Evolutionary conservation across 2,113 vertebrate genomes (phyloP).

Genomic region (Collichthys lucidus): DNA sequence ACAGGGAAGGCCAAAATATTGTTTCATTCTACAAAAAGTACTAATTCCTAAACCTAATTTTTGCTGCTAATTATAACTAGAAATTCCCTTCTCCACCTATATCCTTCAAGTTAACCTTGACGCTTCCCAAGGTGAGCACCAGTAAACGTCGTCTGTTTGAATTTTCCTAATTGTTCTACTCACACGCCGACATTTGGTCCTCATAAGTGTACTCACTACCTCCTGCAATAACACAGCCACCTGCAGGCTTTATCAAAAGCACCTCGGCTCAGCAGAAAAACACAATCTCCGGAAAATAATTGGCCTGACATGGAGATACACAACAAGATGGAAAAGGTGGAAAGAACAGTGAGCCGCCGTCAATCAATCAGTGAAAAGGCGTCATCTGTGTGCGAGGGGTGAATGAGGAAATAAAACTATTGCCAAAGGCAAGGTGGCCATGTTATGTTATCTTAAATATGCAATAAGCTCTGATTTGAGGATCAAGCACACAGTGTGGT

Average conservation of each 20-base stretch:
- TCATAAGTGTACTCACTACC: conserved; percentile 1
- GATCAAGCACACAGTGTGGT: conserved; percentile 19
- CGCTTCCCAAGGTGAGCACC: neutral
- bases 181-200: conserved; percentile 1
- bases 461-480: conserved; percentile 23
- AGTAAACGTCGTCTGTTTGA: conserved; percentile 9
- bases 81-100: neutral
- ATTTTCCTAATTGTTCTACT: conserved; percentile 11
- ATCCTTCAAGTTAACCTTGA: conserved; percentile 7
- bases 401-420: conserved; percentile 45
- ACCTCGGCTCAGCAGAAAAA: conserved; percentile 53
- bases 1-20: neutral
- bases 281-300: conserved; percentile 57
- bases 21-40: neutral
- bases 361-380: conserved; percentile 63
- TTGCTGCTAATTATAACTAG: neutral
- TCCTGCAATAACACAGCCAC: conserved; percentile 16
- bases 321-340: conserved; percentile 48
- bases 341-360: conserved; percentile 39
- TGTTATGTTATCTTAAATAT: conserved; percentile 38
- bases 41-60: neutral
- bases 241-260: conserved; percentile 47
- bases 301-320: conserved; percentile 55
- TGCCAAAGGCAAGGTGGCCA: conserved; percentile 64
- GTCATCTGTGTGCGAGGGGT: conserved; percentile 32